Conservation (phyloP, 2,113 vertebrate genomes). For the Syrmaticus mikado region DNA sequence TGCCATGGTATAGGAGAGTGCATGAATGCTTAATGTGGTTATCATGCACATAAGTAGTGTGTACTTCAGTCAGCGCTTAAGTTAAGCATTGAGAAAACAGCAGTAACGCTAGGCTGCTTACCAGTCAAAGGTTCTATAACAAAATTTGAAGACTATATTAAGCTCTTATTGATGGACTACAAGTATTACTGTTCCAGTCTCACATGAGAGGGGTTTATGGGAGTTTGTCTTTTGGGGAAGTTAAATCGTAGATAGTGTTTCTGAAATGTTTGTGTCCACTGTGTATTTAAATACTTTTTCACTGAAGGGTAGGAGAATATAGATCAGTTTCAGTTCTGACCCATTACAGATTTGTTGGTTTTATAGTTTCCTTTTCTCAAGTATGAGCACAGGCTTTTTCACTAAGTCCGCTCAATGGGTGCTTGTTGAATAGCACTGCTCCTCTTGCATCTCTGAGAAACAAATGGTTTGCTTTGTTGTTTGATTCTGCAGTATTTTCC, state of each 20-base stretch:
- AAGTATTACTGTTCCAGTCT: not conserved
- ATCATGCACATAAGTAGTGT: not conserved
- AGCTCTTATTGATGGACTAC: not conserved
- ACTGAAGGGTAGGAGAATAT: fast-evolving
- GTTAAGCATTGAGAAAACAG: not conserved
- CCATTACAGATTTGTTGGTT: fast-evolving
- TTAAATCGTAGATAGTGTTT: not conserved
- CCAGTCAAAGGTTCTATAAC: not conserved
- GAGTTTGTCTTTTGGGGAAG: not conserved
- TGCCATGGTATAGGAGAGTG: fast-evolving
- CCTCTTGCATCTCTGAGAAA: not conserved
- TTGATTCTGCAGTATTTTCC: not conserved
- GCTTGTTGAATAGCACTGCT: not conserved
- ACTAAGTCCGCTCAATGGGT: not conserved
- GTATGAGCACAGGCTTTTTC: not conserved
- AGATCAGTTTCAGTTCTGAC: not conserved
- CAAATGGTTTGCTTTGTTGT: not conserved
- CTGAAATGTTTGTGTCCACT: not conserved
- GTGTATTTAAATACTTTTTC: not conserved
- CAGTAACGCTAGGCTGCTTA: not conserved
- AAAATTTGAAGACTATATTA: not conserved
- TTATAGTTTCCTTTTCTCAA: not conserved
- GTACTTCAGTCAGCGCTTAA: not conserved
- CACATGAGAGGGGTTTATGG: not conserved
- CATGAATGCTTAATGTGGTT: not conserved